Base-by-base conservation (phyloP, 1,140 invertebrate genomes). In the Cheumatopsyche charites region DNA sequence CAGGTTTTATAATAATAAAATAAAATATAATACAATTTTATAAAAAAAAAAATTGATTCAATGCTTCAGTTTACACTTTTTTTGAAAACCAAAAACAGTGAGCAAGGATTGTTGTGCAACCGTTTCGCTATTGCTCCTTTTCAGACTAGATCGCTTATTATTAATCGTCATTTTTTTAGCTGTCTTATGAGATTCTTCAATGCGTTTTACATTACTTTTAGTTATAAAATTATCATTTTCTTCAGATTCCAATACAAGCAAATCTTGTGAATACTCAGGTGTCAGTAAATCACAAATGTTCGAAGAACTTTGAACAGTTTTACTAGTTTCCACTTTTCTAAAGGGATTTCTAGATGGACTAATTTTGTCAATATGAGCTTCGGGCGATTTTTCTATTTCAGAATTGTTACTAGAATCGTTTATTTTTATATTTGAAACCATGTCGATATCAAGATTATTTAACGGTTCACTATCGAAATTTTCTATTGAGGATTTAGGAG, bases 31-130 rank as follows among this genome's bases (percentile, higher is more conserved):
- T 36, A 36, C 3, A 36, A 36, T 36, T 4, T 36, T 4, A 36
- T 4, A 36, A 36, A 36, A 62, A 21, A 42, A 63, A 26, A 63
- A 5, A 4, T 63, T 47, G 9, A 42, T 65, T 67, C 21, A 42
- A n/a, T 42, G 42, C 15, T 47, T 41, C 13, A 55, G 41, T 58
- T 58, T 58, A 11, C 71, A 84, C 82, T 82, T 83, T 73, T 83
- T 82, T 73, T 83, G 79, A 75, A 84, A 84, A 21, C 83, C 83
- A 77, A 84, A 84, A 63, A 77, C 82, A 63, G 79, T 80, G 61
- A 84, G 71, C 75, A 84, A 78, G 15, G 82, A 82, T 2, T 81
- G 82, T 74, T 83, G 82, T 62, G 79, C 80, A 36, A 36, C 43
- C 0, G 72, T 11, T 0, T 79, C 78, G 13, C 29, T 66, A 26